phyloP scores from a whole-genome alignment of 2,113 vertebrate species.

The Motacilla tschutschensis region DNA sequence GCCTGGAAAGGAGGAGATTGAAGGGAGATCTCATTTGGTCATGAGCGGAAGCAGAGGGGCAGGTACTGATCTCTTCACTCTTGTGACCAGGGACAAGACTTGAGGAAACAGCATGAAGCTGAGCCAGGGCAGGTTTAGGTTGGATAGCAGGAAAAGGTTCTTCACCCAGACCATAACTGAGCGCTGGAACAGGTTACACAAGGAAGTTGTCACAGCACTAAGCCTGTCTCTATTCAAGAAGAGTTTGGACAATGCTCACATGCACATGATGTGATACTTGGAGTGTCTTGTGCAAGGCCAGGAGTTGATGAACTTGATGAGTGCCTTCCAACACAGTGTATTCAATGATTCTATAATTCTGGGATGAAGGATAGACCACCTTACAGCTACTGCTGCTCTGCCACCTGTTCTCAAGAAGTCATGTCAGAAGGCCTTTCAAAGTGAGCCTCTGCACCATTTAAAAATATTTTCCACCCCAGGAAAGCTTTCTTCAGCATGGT shows the following conservation, averaged over 20 bases:
- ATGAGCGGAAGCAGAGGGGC: neutral
- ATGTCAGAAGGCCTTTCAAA: neutral
- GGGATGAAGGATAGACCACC: neutral
- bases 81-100: neutral
- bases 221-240: neutral
- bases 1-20: neutral
- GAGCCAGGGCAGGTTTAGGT: neutral
- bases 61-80: neutral
- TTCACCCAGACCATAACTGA: neutral
- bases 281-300: neutral
- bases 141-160: neutral
- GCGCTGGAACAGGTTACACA: neutral
- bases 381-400: neutral
- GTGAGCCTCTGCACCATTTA: neutral
- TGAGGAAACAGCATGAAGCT: neutral
- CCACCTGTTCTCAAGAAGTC: neutral
- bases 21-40: neutral
- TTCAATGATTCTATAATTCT: neutral
- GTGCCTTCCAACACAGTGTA: fast-evolving
- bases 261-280: neutral
- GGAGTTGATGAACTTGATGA: neutral
- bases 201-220: neutral
- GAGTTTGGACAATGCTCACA: neutral
- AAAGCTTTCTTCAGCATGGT: neutral
- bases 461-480: neutral